Evolutionary conservation across 2,797 vertebrate species (phyloP).

Genomic region (Leontopithecus rosalia): DNA sequence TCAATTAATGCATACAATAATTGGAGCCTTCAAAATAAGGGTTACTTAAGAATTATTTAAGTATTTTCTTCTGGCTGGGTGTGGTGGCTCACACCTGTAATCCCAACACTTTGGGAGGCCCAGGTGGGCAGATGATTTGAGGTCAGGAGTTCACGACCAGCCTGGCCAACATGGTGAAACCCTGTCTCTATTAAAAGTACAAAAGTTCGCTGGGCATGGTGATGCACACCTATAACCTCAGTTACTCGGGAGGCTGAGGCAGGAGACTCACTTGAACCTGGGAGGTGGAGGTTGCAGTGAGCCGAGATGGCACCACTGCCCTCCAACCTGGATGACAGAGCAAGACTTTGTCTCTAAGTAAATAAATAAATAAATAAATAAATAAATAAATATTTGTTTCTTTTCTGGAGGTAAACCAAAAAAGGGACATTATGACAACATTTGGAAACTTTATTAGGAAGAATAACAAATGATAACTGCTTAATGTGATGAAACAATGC

Average conservation of each 20-base stretch:
- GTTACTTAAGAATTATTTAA: not conserved
- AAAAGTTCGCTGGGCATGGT: not conserved
- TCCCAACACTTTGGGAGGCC: not conserved
- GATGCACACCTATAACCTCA: not conserved
- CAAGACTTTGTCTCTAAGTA: not conserved
- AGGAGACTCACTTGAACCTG: not conserved
- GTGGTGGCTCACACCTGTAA: not conserved
- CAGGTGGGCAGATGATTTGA: not conserved
- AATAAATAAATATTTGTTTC: not conserved
- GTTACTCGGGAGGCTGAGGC: not conserved
- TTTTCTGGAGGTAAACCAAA: not conserved
- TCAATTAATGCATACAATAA: not conserved
- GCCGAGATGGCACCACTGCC: not conserved
- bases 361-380: too few relatives aligned
- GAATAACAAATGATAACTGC: not conserved
- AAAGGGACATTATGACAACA: not conserved
- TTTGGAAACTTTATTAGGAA: not conserved
- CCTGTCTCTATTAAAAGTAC: not conserved
- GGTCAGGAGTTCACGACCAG: not conserved
- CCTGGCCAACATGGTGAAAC: not conserved
- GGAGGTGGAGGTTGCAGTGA: not conserved
- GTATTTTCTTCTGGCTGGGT: not conserved
- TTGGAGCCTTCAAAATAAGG: not conserved
- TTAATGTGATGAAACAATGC: not conserved
- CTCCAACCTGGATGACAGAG: not conserved